These are phyloP conservation scores for Synergus umbraculus DNA, from an alignment of 2,888 invertebrate species.

Conservation along the genomic window DNA sequence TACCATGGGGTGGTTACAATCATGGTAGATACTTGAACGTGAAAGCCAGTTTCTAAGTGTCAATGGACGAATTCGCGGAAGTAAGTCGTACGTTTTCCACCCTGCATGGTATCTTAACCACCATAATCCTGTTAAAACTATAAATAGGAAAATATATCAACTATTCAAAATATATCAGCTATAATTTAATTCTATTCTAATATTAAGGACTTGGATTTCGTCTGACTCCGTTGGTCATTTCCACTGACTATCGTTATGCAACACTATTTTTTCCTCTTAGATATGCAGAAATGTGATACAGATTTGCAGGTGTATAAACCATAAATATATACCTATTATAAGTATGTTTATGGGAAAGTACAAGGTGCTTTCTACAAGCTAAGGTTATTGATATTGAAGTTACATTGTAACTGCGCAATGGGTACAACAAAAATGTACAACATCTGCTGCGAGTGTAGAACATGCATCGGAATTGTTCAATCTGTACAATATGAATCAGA, in stretches of 20 bases:
- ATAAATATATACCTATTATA: background rate
- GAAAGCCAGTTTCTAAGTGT: constrained; percentile 5
- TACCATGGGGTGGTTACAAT: constrained; percentile 16
- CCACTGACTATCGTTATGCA: no score
- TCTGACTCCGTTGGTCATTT: no score
- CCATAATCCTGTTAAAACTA: background rate
- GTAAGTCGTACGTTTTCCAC: background rate
- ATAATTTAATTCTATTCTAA: no score
- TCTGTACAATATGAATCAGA: constrained; percentile 28
- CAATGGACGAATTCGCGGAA: constrained; percentile 8
- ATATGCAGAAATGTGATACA: background rate
- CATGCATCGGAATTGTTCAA: constrained; percentile 7
- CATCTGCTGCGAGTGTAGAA: constrained; percentile 39
- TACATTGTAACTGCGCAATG: constrained; percentile 31
- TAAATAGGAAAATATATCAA: no score
- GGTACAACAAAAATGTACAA: constrained; percentile 34
- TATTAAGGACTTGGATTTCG: no score
- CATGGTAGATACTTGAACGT: background rate
- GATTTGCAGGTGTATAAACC: background rate
- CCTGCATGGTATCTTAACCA: background rate
- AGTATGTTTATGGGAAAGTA: constrained; percentile 27
- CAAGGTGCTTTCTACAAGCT: constrained; percentile 28
- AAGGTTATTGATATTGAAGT: constrained; percentile 27
- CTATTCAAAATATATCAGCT: no score
- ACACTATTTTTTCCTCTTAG: no score